A percentile compares a stretch with the other conserved stretches of the same genome.
Conservation (phyloP, 2,797 vertebrate genomes). For the Gephyroberyx darwinii region DNA sequence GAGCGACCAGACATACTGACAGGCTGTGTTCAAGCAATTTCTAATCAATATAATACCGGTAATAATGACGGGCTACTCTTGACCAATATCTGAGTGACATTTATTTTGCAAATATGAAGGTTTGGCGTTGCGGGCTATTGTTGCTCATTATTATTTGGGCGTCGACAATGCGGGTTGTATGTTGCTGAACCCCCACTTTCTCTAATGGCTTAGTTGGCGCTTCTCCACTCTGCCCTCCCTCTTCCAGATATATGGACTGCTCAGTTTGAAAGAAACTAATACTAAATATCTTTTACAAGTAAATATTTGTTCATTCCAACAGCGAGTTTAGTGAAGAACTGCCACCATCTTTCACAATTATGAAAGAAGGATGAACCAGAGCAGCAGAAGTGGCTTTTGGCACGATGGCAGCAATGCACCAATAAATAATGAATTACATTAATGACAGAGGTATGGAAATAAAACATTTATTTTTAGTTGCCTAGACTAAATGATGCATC, state of each 20-base stretch:
- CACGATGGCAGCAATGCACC: slow-evolving; percentile 33
- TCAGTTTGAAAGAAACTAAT: slow-evolving; percentile 14
- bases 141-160: slow-evolving; percentile 11
- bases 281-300: neutral
- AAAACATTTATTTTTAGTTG: neutral
- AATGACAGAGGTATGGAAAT: neutral
- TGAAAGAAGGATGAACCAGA: neutral
- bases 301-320: slow-evolving; percentile 2
- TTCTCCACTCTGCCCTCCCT: slow-evolving; percentile 19
- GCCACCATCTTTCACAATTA: neutral
- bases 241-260: neutral
- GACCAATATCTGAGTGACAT: neutral
- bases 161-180: slow-evolving; percentile 58
- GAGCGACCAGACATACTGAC: too few species aligned
- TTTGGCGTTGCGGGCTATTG: slow-evolving; percentile 5
- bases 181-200: slow-evolving; percentile 54
- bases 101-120: neutral
- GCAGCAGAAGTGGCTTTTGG: slow-evolving; percentile 5
- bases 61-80: neutral
- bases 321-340: slow-evolving; percentile 9
- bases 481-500: neutral
- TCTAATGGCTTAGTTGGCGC: slow-evolving; percentile 47
- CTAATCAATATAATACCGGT: neutral
- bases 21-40: neutral
- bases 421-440: slow-evolving; percentile 1